Base-by-base conservation (phyloP, 2,113 vertebrate species). In the Columbina picui region DNA sequence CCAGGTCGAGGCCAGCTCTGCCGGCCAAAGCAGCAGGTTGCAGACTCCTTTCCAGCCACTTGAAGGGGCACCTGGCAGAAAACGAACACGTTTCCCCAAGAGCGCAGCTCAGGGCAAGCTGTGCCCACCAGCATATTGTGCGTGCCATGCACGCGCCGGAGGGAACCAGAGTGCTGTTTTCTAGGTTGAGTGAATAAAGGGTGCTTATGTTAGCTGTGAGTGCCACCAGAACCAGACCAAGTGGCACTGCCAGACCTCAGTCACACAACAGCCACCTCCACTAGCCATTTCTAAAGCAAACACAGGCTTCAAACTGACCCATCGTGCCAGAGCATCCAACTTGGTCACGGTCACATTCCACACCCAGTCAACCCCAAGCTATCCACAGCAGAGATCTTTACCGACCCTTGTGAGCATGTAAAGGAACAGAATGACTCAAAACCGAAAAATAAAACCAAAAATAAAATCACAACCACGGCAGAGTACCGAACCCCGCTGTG, bases 71-170 rank as follows among this genome's bases (percentile, higher is more conserved):
- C 43, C 68, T 3, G 1, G 26, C 47, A 85, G 47, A 78, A 89
- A 73, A 19, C 2, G 1, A 77, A 57, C 0, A 0, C 0, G 8
- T 10, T 14, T 60, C 43, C 47, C 47, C 50, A 53, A n/a, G 23
- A 90, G 73, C 53, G 1, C 55, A 41, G 59, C 67, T 16, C 3
- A 2, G 41, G 49, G 74, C 74, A 79, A 32, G 57, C 29, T 73
- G 67, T 3, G 2, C 21, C 55, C 0, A 0, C 17, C 84, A 63
- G 56, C 73, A 76, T 2, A 1, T 0, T 5, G 7, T 1, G 0
- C 7, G 2, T 7, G 60, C 29, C 77, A 53, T 4, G 8, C 5
- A 1, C 0, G 1, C 16, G 69, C n/a, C 3, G 1, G 20, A 78
- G 19, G n/a, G 52, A 91, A 59, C 49, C 2, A 1, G 11, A 74